Base-by-base conservation (phyloP, 1,140 invertebrate species). In the Kradibia gibbosae region DNA sequence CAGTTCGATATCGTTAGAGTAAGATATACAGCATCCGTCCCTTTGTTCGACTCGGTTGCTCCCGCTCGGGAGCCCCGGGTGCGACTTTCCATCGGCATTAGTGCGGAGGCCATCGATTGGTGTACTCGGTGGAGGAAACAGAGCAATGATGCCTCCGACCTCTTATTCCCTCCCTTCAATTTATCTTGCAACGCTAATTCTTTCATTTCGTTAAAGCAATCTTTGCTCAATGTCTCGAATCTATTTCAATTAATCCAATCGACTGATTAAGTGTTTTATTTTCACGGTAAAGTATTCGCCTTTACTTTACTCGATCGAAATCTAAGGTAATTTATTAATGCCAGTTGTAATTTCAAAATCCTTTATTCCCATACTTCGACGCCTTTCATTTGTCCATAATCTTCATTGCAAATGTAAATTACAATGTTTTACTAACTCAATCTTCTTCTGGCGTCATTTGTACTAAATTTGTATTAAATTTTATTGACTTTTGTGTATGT, bases 91-190 rank as follows among this genome's bases (percentile, higher is more conserved):
- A 73, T 74, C 45, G 71, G 42, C n/a, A 67, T 80, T 80, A 73
- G 50, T n/a, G 74, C 42, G 79, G 78, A 42, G 22, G 45, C 39
- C 85, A 88, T 88, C 87, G 86, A 88, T 88, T 86, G 84, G 50
- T 45, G 76, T 53, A 65, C 84, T 85, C 77, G 74, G 15, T 39
- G 1, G 39, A 73, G 55, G 79, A 78, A 79, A 84, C 50, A 72
- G 71, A 73, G 7, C 67, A 83, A 34, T 48, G 48, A 60, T 60
- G 50, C 55, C 42, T 78, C 48, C 62, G n/a, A 67, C 2, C 31
- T 36, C 22, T 53, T 39, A 5, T n/a, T 25, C 42, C 15, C 36
- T 45, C 39, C 75, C 5, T 78, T 25, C 75, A 60, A 81, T 81
- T 75, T 67, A 34, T 67, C 36, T 53, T 20, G 22, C 55, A 20